Conservation (phyloP, 92 coral and sea anemone species). For the Blastomussa wellsi region DNA sequence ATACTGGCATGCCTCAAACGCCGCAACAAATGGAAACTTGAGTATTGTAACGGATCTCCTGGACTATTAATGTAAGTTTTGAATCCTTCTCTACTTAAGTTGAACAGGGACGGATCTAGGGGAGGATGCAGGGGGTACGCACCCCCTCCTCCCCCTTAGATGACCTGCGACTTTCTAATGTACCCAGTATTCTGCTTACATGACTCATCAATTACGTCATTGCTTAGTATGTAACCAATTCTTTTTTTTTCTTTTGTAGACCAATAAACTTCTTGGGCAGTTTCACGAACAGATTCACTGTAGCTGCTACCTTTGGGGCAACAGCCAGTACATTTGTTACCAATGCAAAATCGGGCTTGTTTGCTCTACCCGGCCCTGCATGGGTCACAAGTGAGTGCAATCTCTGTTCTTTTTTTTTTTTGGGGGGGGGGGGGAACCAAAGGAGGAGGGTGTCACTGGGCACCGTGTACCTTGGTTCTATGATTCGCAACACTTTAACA, state of each 20-base stretch:
- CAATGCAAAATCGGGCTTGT: neutral
- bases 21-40: neutral
- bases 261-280: conserved; percentile 17
- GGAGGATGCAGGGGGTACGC: too few relatives aligned
- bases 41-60: conserved; percentile 14
- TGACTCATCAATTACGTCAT: too few relatives aligned
- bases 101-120: too few relatives aligned
- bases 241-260: neutral
- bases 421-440: too few relatives aligned
- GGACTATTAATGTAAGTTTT: conserved; percentile 25
- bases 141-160: too few relatives aligned
- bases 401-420: too few relatives aligned
- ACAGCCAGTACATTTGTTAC: conserved; percentile 6
- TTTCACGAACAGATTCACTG: conserved; percentile 21
- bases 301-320: conserved; percentile 40
- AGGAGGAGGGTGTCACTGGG: too few relatives aligned
- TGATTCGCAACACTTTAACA: too few relatives aligned
- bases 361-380: neutral
- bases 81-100: neutral
- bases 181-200: too few relatives aligned
- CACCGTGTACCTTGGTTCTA: too few relatives aligned
- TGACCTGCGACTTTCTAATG: neutral
- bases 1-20: conserved; percentile 15
- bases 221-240: too few relatives aligned
- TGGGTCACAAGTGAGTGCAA: neutral